Evolutionary conservation across 2,888 invertebrate species (phyloP).

Genomic region (Oligia fasciuncula): DNA sequence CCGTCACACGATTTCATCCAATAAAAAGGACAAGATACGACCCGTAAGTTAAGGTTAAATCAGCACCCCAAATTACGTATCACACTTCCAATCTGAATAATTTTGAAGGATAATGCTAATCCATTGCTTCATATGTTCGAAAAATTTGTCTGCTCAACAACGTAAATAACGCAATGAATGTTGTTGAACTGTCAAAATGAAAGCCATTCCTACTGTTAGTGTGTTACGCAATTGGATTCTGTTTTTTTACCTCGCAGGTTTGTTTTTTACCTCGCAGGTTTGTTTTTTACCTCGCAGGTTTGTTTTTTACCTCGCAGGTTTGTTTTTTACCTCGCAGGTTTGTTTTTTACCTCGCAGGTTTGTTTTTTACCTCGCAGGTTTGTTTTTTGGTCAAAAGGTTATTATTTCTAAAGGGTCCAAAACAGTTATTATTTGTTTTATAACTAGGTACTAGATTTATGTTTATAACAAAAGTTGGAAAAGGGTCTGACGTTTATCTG

Average conservation of each 20-base stretch:
- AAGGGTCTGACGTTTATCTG: conserved; percentile 28
- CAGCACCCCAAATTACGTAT: no score
- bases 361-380: not conserved
- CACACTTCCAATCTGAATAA: no score
- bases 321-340: not conserved
- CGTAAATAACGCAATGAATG: no score
- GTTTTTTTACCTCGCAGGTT: not conserved
- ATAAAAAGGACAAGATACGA: not conserved
- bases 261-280: not conserved
- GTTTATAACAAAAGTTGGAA: conserved; percentile 19
- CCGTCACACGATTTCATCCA: not conserved
- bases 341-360: no score
- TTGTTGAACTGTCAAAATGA: no score
- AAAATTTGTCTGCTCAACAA: no score
- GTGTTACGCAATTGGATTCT: no score
- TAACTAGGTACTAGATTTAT: conserved; percentile 8
- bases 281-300: not conserved
- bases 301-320: not conserved
- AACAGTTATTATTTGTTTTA: conserved; percentile 3
- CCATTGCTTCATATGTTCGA: no score
- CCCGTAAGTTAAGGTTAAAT: not conserved
- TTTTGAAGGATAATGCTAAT: no score
- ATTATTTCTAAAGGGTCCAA: not conserved
- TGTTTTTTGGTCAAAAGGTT: conserved; percentile 3
- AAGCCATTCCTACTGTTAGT: no score